phyloP scores from a whole-genome alignment of 2,113 vertebrate species.

The Ammodytes dubius region DNA sequence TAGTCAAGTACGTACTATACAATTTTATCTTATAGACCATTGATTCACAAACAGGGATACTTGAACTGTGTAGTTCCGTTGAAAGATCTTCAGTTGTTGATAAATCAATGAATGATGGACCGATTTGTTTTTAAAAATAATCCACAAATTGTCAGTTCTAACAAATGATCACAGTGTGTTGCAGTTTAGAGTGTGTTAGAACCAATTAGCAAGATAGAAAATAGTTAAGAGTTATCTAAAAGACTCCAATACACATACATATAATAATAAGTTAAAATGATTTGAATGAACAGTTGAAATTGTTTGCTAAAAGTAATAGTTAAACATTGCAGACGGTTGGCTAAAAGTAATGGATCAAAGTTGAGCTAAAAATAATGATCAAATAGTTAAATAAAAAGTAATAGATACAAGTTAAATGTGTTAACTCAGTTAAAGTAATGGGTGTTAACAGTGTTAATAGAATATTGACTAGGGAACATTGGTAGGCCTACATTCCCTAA shows the following conservation, averaged over 20 bases:
- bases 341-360: neutral
- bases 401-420: neutral
- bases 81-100: neutral
- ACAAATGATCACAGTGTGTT: too few species aligned
- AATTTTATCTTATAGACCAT: neutral
- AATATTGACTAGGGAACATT: too few species aligned
- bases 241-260: too few species aligned
- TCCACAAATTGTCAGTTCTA: neutral
- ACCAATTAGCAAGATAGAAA: neutral
- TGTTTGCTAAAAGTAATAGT: neutral
- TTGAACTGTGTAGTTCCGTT: neutral
- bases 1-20: conserved; percentile 4
- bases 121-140: neutral
- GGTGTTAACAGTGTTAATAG: neutral
- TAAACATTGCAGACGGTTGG: too few species aligned
- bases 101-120: neutral
- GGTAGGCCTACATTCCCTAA: too few species aligned
- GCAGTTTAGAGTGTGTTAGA: neutral
- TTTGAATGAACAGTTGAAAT: neutral
- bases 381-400: neutral
- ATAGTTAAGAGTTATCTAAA: neutral
- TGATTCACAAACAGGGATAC: neutral
- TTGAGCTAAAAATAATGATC: neutral
- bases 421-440: neutral
- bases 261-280: too few species aligned